Percentiles rank a stretch among this genome's conserved stretches.
Evolutionary conservation across 2,113 vertebrate species (phyloP).

Genomic region (Oxyura jamaicensis): DNA sequence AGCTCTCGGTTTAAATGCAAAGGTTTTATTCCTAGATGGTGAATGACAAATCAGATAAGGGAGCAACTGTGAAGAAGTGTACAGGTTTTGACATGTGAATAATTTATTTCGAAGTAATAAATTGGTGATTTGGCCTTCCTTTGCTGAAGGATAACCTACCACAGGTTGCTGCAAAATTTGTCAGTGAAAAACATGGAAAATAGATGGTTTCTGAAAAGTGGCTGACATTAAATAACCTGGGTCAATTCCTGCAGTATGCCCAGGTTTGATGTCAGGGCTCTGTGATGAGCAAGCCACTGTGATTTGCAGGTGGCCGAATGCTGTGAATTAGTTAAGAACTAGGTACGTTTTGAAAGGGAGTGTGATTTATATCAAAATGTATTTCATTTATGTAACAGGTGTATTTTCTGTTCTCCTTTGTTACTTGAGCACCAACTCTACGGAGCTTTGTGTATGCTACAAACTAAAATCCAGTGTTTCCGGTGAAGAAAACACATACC

Average conservation of each 20-base stretch:
- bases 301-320: not conserved
- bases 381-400: not conserved
- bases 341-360: not conserved
- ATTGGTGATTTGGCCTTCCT: not conserved
- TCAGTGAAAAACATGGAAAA: not conserved
- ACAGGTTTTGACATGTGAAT: not conserved
- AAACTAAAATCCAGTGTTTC: not conserved
- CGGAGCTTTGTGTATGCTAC: not conserved
- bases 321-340: not conserved
- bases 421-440: not conserved
- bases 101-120: not conserved
- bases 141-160: not conserved
- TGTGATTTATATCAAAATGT: not conserved
- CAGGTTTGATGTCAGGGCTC: not conserved
- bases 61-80: not conserved
- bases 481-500: not conserved
- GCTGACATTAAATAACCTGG: not conserved
- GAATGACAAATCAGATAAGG: not conserved
- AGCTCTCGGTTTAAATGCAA: fast-evolving
- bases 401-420: not conserved
- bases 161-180: not conserved
- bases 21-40: not conserved
- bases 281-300: not conserved
- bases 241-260: not conserved
- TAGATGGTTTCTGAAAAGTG: not conserved